Conservation (phyloP, 2,113 vertebrate species). For the mouse (Mus musculus) region GRCm39 chr13:84207001-84207500, state of each 20-base stretch:
- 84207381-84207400: neutral
- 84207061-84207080: conserved; percentile 73
- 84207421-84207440: conserved; percentile 29
- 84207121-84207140: conserved; percentile 79
- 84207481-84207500: conserved; percentile 61
- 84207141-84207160: conserved; percentile 84
- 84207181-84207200: conserved; percentile 80
- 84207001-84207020: conserved; percentile 12
- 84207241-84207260: conserved; percentile 16
- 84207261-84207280: conserved; percentile 40
- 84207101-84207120: conserved; percentile 77
- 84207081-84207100: conserved; percentile 78
- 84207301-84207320: conserved; percentile 55
- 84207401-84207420: conserved; percentile 51
- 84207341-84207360: conserved; percentile 32
- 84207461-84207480: conserved; percentile 58
- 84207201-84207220: conserved; percentile 74
- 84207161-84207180: conserved; percentile 78
- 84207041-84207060: conserved; percentile 48
- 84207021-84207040: conserved; percentile 68
- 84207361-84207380: conserved; percentile 35
- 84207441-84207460: neutral
- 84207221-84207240: conserved; percentile 38
- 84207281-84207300: neutral
- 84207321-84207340: conserved; percentile 44